These are phyloP conservation scores for Holothuria leucospilota DNA, from an alignment of 53 echinoderm and acorn worm genomes.

Conservation along the genomic window DNA sequence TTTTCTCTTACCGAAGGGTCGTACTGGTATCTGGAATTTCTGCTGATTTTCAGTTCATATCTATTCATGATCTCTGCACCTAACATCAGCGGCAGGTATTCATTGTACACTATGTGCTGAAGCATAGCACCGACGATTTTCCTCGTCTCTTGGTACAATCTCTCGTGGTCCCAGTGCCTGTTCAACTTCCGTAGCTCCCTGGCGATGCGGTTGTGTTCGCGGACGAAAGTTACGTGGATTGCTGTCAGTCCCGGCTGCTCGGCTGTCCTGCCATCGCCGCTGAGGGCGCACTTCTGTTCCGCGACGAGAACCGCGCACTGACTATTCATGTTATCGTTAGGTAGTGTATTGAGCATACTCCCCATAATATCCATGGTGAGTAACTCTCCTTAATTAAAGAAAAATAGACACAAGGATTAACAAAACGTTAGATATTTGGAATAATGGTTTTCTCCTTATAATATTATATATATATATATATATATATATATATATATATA, in stretches of 20 bases:
- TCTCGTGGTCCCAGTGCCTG: conserved; percentile 30
- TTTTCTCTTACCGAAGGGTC: conserved; percentile 3
- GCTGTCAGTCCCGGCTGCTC: conserved; percentile 82
- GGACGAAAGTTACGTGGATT: conserved; percentile 76
- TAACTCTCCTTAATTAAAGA: background rate
- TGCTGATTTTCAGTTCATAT: background rate
- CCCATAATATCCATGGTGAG: background rate
- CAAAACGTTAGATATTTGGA: too few relatives aligned
- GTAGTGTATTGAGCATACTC: background rate
- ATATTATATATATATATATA: too few relatives aligned
- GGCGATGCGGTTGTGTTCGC: conserved; percentile 80
- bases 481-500: too few relatives aligned
- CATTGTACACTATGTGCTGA: conserved; percentile 81
- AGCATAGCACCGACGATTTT: conserved; percentile 75
- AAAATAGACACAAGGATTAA: background rate
- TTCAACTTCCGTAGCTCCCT: conserved; percentile 49
- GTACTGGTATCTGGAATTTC: background rate
- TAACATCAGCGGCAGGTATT: conserved; percentile 74
- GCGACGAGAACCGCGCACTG: conserved; percentile 9
- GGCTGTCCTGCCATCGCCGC: conserved; percentile 76
- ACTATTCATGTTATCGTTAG: conserved; percentile 10
- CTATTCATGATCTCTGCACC: conserved; percentile 11
- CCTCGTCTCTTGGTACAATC: conserved; percentile 73
- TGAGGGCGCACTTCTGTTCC: conserved; percentile 36
- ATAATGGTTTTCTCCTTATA: too few relatives aligned